Base-by-base conservation (phyloP, 2,888 invertebrate genomes). In the Pseudococcus viburni region DNA sequence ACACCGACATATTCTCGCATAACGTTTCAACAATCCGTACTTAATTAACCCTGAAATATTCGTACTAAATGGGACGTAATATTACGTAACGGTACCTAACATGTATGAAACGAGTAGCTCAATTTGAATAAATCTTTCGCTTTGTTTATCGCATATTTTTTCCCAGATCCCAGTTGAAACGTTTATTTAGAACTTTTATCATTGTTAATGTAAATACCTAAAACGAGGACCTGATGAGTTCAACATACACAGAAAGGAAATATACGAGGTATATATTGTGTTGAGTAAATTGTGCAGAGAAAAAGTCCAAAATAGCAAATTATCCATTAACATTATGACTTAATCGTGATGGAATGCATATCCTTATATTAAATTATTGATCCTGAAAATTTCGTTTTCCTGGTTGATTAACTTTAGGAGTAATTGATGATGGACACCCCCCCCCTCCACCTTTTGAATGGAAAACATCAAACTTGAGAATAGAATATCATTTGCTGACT, bases 141-240 rank as follows among this genome's bases (percentile, higher is more conserved):
- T 9, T 42, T 80, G 39, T 39, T 77, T 42, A 77, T 39, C n/a
- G 22, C 3, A 77, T 77, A 33, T n/a, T 77, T 77, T 77, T 77
- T 15, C 22, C 39, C 17, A 39, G 9, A 9, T n/a, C 11, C 39
- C 17, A 39, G 9, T 15, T n/a, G 15, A 42, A 77, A 3, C 19
- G 33, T 77, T 77, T 9, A 46, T 42, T 39, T 46, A 19, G 46
- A 80, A 80, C 42, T 80, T 42, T 46, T 19, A 33, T 77, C 15
- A 19, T 80, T 80, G 80, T 80, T 80, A 80, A 80, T 80, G 80
- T 46, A 80, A 80, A 80, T 80, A 80, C n/a, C n/a, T n/a, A n/a
- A 80, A 80, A 80, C 80, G 42, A 80, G 46, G 80, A 39, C 80
- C 9, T 46, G 46, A 80, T 46, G 80, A 80, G 19, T n/a, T 19